These are phyloP conservation scores for Acromyrmex charruanus DNA, from an alignment of 1,140 invertebrate genomes.

Conservation along the genomic window DNA sequence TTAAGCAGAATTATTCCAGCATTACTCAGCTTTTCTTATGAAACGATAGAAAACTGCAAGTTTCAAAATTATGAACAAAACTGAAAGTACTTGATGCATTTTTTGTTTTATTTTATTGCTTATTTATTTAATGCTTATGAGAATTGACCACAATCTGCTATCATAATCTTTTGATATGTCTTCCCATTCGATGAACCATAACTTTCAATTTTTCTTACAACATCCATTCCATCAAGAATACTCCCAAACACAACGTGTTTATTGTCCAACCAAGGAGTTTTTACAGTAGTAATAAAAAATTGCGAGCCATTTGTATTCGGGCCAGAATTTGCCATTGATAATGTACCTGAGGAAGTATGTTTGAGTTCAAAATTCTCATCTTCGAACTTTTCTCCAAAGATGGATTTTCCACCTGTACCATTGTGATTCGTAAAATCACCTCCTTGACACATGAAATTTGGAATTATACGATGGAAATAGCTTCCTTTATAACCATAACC, in stretches of 20 bases:
- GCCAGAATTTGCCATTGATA: slow-evolving; percentile 94
- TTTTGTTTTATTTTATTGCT: background rate
- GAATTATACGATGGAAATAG: slow-evolving; percentile 94
- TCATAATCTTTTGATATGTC: slow-evolving; percentile 92
- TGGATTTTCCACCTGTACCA: slow-evolving; percentile 93
- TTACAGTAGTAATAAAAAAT: slow-evolving; percentile 93
- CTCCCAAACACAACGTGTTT: slow-evolving; percentile 95
- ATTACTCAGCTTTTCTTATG: background rate
- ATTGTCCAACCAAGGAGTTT: slow-evolving; percentile 93
- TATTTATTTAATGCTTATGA: background rate
- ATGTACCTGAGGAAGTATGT: slow-evolving; percentile 89
- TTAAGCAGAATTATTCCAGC: background rate
- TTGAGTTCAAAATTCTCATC: slow-evolving; percentile 94
- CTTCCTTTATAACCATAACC: slow-evolving; percentile 93
- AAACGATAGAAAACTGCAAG: background rate
- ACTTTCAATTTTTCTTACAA: slow-evolving; percentile 93
- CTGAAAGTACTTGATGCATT: background rate
- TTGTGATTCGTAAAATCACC: slow-evolving; percentile 93
- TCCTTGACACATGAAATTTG: slow-evolving; percentile 95
- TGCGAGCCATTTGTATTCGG: slow-evolving; percentile 94
- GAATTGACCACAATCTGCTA: slow-evolving; percentile 93
- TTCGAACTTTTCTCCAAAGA: slow-evolving; percentile 92
- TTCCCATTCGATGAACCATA: slow-evolving; percentile 94
- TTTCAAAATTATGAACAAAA: background rate
- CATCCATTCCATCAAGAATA: slow-evolving; percentile 94